Evolutionary conservation across 1,140 invertebrate species (phyloP).

Genomic region (Meteorus sp.): DNA sequence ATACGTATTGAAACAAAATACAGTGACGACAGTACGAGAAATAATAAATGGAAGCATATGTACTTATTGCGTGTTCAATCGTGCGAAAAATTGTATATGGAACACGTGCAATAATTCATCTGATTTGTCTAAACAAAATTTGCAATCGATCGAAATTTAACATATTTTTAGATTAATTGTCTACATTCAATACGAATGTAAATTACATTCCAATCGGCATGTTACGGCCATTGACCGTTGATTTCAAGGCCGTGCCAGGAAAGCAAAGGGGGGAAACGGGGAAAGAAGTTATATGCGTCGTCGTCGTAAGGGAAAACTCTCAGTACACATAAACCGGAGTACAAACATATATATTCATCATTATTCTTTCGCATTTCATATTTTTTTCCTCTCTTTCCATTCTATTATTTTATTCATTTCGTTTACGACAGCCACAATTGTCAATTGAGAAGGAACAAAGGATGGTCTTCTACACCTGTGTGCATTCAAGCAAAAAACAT

Average conservation of each 20-base stretch:
- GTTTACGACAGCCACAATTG: neutral
- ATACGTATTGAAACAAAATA: no score
- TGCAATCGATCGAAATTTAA: no score
- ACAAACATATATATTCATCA: neutral
- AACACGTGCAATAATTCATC: no score
- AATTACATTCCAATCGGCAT: conserved; percentile 39
- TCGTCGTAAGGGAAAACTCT: neutral
- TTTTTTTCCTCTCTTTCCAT: neutral
- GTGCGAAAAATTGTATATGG: no score
- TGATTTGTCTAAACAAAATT: no score
- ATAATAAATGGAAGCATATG: no score
- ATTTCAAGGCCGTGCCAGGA: conserved; percentile 28
- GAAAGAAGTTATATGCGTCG: neutral
- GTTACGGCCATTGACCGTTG: conserved; percentile 35
- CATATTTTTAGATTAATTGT: no score
- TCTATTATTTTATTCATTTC: neutral
- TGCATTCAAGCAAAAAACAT: conserved; percentile 13
- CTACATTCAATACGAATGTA: conserved; percentile 30
- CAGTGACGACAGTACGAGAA: no score
- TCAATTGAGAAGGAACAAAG: conserved; percentile 17
- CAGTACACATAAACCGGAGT: neutral
- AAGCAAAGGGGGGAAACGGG: neutral
- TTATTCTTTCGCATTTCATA: neutral
- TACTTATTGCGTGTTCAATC: no score
- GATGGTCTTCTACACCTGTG: conserved; percentile 10